Evolutionary conservation across 1,140 invertebrate species (phyloP).

Genomic region (Pseudomyrmex concolor): DNA sequence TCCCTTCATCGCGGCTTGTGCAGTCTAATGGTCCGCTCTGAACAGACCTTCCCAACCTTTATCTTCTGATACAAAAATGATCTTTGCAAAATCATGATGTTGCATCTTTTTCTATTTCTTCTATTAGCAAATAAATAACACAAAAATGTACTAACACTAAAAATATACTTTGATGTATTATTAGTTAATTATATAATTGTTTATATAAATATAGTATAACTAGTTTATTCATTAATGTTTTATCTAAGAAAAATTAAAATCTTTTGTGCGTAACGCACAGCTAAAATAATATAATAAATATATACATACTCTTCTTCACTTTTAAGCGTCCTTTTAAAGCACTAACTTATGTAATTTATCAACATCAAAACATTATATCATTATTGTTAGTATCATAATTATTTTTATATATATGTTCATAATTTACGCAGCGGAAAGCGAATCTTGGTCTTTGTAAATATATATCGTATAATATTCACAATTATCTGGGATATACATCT

Average conservation of each 20-base stretch:
- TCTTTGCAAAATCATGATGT: too few relatives aligned
- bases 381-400: not conserved
- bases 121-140: too few relatives aligned
- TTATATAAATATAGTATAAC: too few relatives aligned
- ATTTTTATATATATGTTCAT: not conserved
- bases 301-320: not conserved
- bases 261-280: not conserved
- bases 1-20: not conserved
- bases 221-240: not conserved
- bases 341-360: not conserved
- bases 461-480: not conserved
- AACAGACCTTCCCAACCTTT: too few relatives aligned
- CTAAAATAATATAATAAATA: not conserved
- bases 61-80: too few relatives aligned
- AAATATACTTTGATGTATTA: not conserved
- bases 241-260: constrained; percentile 1
- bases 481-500: not conserved
- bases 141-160: not conserved
- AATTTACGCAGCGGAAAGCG: not conserved
- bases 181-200: too few relatives aligned
- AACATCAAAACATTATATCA: not conserved
- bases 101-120: too few relatives aligned
- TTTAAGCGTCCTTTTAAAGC: not conserved
- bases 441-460: not conserved
- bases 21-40: constrained; percentile 3